phyloP scores from a whole-genome alignment of 2,888 invertebrate genomes.

The Ceramica pisi region DNA sequence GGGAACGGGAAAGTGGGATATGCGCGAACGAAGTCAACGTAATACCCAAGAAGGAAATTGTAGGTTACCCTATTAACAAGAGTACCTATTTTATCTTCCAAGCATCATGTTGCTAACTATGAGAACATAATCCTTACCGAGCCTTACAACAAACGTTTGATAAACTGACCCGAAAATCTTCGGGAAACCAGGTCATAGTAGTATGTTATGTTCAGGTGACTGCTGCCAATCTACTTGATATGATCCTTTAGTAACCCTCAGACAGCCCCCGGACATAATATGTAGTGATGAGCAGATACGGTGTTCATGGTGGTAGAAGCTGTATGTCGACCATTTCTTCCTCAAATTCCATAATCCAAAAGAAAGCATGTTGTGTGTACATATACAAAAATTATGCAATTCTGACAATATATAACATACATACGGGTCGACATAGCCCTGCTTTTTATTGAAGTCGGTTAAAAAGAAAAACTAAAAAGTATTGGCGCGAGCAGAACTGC shows the following conservation, averaged over 20 bases:
- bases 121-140: neutral
- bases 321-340: neutral
- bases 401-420: too few relatives aligned
- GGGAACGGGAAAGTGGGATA: too few relatives aligned
- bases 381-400: too few relatives aligned
- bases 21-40: too few relatives aligned
- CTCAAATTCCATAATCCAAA: neutral
- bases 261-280: too few relatives aligned
- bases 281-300: too few relatives aligned
- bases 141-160: constrained; percentile 17
- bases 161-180: constrained; percentile 40
- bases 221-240: constrained; percentile 39
- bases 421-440: too few relatives aligned
- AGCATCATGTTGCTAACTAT: constrained; percentile 6
- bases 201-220: constrained; percentile 42
- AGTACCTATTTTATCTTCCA: neutral
- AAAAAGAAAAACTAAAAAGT: constrained; percentile 17
- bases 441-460: neutral
- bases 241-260: constrained; percentile 41
- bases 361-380: neutral
- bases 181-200: constrained; percentile 43
- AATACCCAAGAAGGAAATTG: neutral
- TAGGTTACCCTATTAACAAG: neutral
- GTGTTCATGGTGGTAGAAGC: too few relatives aligned
- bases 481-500: constrained; percentile 9